Percentiles rank a stretch among this genome's conserved stretches.
phyloP scores from a whole-genome alignment of 2,797 vertebrate genomes.

The Leptatherina wallacei region DNA sequence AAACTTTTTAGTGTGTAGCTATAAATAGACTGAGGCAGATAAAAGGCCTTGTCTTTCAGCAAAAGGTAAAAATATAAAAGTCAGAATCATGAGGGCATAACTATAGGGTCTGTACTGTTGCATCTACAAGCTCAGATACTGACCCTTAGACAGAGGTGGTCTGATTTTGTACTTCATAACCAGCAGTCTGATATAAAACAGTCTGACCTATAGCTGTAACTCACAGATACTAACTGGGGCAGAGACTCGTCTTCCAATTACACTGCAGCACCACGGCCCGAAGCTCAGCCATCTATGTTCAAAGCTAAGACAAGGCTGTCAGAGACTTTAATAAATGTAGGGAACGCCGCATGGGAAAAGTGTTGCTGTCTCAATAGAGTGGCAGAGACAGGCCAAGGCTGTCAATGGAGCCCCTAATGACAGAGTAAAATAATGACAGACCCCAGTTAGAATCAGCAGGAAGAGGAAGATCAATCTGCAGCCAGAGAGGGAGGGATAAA shows the following conservation, averaged over 20 bases:
- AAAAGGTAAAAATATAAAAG: conserved; percentile 1
- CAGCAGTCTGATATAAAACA: conserved; percentile 68
- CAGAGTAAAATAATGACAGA: conserved; percentile 99
- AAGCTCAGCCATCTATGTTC: conserved; percentile 69
- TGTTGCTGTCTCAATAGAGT: conserved; percentile 99
- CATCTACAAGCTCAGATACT: conserved; percentile 23
- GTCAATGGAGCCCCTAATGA: conserved; percentile 99
- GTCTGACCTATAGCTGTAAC: conserved; percentile 74
- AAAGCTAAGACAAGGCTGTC: conserved; percentile 88
- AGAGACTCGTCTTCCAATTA: conserved; percentile 72
- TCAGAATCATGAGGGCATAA: conserved; percentile 29
- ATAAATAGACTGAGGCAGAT: not conserved
- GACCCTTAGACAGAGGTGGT: conserved; percentile 52
- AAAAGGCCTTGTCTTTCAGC: not conserved
- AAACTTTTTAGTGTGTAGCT: not conserved
- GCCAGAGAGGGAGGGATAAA: conserved; percentile 94
- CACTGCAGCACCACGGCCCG: conserved; percentile 58
- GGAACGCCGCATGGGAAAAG: conserved; percentile 96
- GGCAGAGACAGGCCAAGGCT: conserved; percentile 94
- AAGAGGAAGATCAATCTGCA: conserved; percentile 99
- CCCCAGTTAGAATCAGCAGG: conserved; percentile 99
- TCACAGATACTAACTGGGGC: conserved; percentile 69
- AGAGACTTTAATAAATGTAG: conserved; percentile 97
- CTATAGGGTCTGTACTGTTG: conserved; percentile 24
- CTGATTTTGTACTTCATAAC: conserved; percentile 56